Base-by-base conservation (phyloP, 2,113 vertebrate genomes). In the Oncorhynchus kisutch region DNA sequence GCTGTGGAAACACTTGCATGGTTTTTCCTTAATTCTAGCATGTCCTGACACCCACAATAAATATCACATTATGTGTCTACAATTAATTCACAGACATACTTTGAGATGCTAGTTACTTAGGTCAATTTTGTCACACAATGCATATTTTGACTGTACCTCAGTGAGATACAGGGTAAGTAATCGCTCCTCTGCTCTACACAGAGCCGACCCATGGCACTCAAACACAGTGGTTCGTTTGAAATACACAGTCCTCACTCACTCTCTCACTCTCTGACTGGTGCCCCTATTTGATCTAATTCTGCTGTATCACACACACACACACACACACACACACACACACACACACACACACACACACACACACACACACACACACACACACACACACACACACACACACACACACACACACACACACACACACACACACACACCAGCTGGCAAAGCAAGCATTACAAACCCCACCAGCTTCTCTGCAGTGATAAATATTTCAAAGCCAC, bases 401-500 rank as follows among this genome's bases (percentile, higher is more conserved):
- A 24, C 62, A 65, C 22, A n/a, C 7, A 39, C 34, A 39, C 34
- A 39, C 34, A 9, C 34, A 31, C 34, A 39, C 34, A 67, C 49
- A 71, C 51, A 67, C 59, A 72, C 71, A 72, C 79, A 72, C 39
- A 73, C 78, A 2, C 48, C 31, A 67, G 66, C 69, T 69, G 76
- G 14, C 25, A 62, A 78, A 80, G n/a, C 70, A 51, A 65, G 67
- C 74, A 78, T 81, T 77, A 82, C 78, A 86, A 80, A 81, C 11
- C 68, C 72, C 69, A 45, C 8, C 39, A 45, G 39, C 39, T 45
- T 78, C 81, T 88, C 84, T 86, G 83, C 84, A 84, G 82, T 82
- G 78, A 87, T 93, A 86, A 88, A 92, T 91, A 88, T 90, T 90
- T 88, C 81, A 91, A 88, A 72, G 65, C 80, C 45, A 24, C 67